Conservation (phyloP, 2,888 invertebrate species). For the Blastobasis adustella region DNA sequence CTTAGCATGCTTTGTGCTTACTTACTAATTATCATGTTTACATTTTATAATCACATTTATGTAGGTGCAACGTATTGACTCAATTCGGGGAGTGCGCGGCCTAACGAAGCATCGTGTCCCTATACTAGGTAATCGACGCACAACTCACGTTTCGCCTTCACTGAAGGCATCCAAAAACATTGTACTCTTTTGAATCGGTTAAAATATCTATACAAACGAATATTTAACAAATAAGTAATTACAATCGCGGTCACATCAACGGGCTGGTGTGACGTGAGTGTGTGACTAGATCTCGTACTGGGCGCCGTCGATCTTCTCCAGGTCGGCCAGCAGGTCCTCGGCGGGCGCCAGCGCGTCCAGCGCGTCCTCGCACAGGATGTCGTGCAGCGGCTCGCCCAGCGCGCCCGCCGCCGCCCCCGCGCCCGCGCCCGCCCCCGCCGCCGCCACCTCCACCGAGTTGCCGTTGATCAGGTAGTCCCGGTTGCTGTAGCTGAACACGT, state of each 20-base stretch:
- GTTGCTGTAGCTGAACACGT: constrained; percentile 76
- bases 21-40: constrained; percentile 24
- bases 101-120: constrained; percentile 10
- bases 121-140: constrained; percentile 4
- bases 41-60: constrained; percentile 33
- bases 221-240: constrained; percentile 33
- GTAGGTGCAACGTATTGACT: constrained; percentile 53
- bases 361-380: constrained; percentile 60
- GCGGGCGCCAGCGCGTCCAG: constrained; percentile 56
- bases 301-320: constrained; percentile 61
- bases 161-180: constrained; percentile 63
- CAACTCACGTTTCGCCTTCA: constrained; percentile 49
- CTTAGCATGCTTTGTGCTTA: constrained; percentile 29
- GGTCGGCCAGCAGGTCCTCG: constrained; percentile 53
- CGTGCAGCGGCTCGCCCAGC: constrained; percentile 54
- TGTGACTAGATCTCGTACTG: constrained; percentile 66
- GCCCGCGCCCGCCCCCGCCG: constrained; percentile 33
- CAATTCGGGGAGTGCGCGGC: constrained; percentile 58
- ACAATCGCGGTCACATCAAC: constrained; percentile 8
- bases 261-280: constrained; percentile 6
- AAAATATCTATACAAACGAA: constrained; percentile 54
- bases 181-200: constrained; percentile 51
- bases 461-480: constrained; percentile 78
- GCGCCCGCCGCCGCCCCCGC: constrained; percentile 43
- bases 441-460: constrained; percentile 69